Percentiles rank a stretch among this genome's conserved stretches.
These are phyloP conservation scores for Drusus annulatus DNA, from an alignment of 1,140 invertebrate genomes.

Conservation along the genomic window DNA sequence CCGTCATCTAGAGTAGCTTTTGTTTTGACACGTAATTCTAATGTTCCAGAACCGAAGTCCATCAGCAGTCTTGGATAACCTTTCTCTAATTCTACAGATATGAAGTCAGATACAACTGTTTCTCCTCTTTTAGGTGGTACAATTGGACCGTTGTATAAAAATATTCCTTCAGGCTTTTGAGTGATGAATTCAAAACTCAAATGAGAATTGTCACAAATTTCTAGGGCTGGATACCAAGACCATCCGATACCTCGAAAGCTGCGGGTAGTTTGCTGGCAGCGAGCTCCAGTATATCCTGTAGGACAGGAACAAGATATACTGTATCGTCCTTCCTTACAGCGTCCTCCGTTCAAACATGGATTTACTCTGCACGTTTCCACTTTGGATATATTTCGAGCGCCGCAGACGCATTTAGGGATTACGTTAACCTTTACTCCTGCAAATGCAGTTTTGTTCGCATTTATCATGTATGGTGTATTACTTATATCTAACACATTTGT, in stretches of 20 bases:
- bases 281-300: constrained; percentile 77
- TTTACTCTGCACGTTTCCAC: constrained; percentile 74
- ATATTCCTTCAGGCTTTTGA: constrained; percentile 74
- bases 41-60: constrained; percentile 79
- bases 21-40: constrained; percentile 75
- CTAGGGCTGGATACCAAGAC: constrained; percentile 79
- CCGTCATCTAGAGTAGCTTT: constrained; percentile 75
- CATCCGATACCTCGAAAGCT: constrained; percentile 77
- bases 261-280: constrained; percentile 79
- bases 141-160: constrained; percentile 82
- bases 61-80: constrained; percentile 78
- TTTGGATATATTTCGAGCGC: constrained; percentile 70
- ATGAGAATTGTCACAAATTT: constrained; percentile 78
- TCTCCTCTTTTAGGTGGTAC: constrained; percentile 73
- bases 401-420: constrained; percentile 73
- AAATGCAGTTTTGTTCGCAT: constrained; percentile 80
- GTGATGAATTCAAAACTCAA: constrained; percentile 82
- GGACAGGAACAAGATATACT: constrained; percentile 77
- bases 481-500: constrained; percentile 76
- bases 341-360: constrained; percentile 80
- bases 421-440: constrained; percentile 77
- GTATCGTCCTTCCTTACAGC: constrained; percentile 74
- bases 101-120: constrained; percentile 75
- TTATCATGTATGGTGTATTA: constrained; percentile 78
- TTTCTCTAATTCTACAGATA: constrained; percentile 77